Evolutionary conservation across 2,797 vertebrate species (phyloP).

Genomic region (Harpagifer antarcticus): DNA sequence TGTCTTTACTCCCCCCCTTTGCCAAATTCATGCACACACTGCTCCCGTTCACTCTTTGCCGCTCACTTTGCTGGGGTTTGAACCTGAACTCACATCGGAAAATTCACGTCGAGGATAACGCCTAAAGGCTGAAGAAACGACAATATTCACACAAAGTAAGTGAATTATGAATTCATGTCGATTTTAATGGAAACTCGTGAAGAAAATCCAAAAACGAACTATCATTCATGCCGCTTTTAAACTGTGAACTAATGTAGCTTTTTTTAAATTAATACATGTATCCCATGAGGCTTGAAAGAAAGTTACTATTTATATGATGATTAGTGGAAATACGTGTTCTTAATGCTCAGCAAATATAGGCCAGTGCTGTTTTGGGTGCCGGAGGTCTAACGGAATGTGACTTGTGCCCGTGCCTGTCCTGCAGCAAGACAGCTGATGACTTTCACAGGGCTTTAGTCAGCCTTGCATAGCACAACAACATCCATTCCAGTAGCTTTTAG

Average conservation of each 20-base stretch:
- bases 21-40: constrained; percentile 39
- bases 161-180: constrained; percentile 1
- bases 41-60: constrained; percentile 58
- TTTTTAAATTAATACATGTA: background rate
- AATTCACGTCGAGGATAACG: constrained; percentile 19
- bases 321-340: constrained; percentile 10
- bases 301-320: background rate
- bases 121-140: constrained; percentile 9
- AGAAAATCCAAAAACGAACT: background rate
- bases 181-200: background rate
- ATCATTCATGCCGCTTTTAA: background rate
- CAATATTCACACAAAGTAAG: constrained; percentile 47
- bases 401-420: constrained; percentile 41
- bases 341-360: constrained; percentile 7
- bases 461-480: constrained; percentile 25
- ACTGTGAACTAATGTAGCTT: background rate
- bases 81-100: constrained; percentile 11
- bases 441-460: constrained; percentile 29
- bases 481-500: constrained; percentile 7
- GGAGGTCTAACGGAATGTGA: constrained; percentile 61
- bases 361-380: constrained; percentile 30
- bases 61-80: constrained; percentile 39
- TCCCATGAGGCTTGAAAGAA: background rate
- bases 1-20: constrained; percentile 15
- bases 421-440: constrained; percentile 73